These are phyloP conservation scores for Tachysurus fulvidraco DNA, from an alignment of 2,113 vertebrate genomes.

Conservation along the genomic window DNA sequence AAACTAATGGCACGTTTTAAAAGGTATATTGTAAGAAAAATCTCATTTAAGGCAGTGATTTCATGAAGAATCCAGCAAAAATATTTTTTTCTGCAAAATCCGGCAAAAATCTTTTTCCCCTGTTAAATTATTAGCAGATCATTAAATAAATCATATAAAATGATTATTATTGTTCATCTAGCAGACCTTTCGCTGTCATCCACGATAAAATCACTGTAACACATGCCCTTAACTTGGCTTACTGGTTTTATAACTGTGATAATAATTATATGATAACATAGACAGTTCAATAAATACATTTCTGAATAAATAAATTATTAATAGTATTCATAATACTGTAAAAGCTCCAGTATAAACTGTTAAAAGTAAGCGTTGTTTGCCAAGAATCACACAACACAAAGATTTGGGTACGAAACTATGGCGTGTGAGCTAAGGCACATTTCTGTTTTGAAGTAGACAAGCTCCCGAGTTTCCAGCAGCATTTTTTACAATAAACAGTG, in stretches of 20 bases:
- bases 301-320: background rate
- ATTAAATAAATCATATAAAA: background rate
- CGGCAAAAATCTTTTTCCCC: background rate
- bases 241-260: background rate
- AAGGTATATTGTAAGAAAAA: background rate
- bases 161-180: background rate
- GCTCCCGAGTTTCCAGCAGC: background rate
- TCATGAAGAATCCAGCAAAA: background rate
- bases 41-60: background rate
- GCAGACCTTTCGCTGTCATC: background rate
- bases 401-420: background rate
- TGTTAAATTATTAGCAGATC: too few relatives aligned
- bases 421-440: background rate
- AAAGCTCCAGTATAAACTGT: background rate
- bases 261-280: background rate
- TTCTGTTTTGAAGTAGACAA: background rate
- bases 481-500: background rate
- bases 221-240: background rate
- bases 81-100: background rate
- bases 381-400: background rate
- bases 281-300: background rate
- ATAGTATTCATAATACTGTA: background rate
- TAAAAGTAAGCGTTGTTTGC: background rate
- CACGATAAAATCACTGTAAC: background rate
- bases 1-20: background rate